phyloP scores from a whole-genome alignment of 2,888 invertebrate species.

The Agrochola litura region DNA sequence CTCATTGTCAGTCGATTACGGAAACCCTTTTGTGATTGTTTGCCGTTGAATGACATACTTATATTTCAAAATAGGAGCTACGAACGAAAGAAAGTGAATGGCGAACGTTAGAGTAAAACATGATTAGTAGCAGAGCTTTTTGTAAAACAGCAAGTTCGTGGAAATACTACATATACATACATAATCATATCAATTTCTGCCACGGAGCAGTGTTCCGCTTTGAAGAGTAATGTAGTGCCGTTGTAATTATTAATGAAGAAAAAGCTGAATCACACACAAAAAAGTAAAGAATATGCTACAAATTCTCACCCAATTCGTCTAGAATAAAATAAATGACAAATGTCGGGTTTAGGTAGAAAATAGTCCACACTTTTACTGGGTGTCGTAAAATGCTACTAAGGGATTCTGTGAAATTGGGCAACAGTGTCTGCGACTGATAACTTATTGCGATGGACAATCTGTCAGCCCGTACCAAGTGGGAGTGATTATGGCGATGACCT shows the following conservation, averaged over 20 bases:
- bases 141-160: background rate
- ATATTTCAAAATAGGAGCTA: background rate
- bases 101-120: background rate
- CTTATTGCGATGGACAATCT: slow-evolving; percentile 10
- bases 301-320: background rate
- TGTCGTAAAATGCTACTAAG: slow-evolving; percentile 22
- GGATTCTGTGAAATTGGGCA: slow-evolving; percentile 3
- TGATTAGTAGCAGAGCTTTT: background rate
- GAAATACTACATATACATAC: too few relatives aligned
- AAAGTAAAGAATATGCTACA: background rate
- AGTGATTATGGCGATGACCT: slow-evolving; percentile 3
- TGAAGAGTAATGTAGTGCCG: background rate
- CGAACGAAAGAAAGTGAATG: background rate
- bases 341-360: slow-evolving; percentile 5
- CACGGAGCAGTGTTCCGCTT: background rate
- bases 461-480: slow-evolving; percentile 1
- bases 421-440: slow-evolving; percentile 28
- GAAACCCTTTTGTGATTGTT: slow-evolving; percentile 26
- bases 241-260: background rate
- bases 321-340: slow-evolving; percentile 16
- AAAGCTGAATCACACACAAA: background rate
- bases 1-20: slow-evolving; percentile 30
- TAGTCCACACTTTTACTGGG: background rate
- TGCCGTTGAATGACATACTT: background rate
- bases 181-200: background rate